A percentile compares a stretch with the other conserved stretches of the same genome.
These are phyloP conservation scores for Lamellibrachia columna DNA, from an alignment of 2,888 invertebrate genomes.

Conservation along the genomic window DNA sequence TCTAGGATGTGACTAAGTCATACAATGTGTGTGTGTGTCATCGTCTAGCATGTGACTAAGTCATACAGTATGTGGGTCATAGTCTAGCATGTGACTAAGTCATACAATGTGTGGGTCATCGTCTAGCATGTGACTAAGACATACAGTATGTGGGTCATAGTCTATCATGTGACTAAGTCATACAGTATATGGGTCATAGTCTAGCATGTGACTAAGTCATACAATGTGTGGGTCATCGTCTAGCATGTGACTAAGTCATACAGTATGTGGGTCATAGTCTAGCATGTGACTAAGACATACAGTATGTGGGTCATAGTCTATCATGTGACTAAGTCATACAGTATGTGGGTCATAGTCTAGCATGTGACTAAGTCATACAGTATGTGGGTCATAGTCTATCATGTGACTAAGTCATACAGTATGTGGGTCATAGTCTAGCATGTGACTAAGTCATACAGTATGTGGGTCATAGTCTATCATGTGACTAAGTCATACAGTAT, in stretches of 20 bases:
- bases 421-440: too few relatives aligned
- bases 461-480: too few relatives aligned
- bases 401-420: not conserved
- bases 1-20: not conserved
- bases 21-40: not conserved
- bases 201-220: too few relatives aligned
- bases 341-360: too few relatives aligned
- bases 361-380: too few relatives aligned
- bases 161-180: not conserved
- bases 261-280: not conserved
- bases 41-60: too few relatives aligned
- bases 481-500: not conserved
- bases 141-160: not conserved
- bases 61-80: not conserved
- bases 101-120: not conserved
- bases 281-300: not conserved
- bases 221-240: not conserved
- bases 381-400: too few relatives aligned
- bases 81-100: not conserved
- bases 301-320: not conserved
- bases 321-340: not conserved
- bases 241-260: not conserved
- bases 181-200: not conserved
- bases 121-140: too few relatives aligned
- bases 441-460: not conserved